Base-by-base conservation (phyloP, 1,140 invertebrate genomes). In the Drosophila azteca region DNA sequence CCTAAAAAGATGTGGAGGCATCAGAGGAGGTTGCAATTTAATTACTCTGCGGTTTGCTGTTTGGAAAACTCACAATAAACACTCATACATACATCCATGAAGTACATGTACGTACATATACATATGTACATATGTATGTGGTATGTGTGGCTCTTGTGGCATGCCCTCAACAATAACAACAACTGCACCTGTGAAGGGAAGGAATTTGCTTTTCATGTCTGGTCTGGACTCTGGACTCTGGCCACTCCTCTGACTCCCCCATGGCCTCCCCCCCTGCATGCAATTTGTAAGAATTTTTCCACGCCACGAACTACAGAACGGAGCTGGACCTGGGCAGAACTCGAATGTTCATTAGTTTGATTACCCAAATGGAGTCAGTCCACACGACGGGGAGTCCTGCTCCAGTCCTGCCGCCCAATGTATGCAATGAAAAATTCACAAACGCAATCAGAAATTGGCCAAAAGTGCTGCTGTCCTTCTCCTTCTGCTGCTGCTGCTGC, bases 21-120 rank as follows among this genome's bases (percentile, higher is more conserved):
- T 7, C 68, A 48, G 66, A 71, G 51, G 63, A 54, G 59, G 49
- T 48, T 75, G 78, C 68, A 85, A 85, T 85, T 85, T 87, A 85
- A 85, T 85, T 85, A 85, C 81, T 59, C 57, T 84, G 65, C 52
- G 80, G 81, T 51, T 60, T 74, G 45, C 46, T 69, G 66, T 69
- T 69, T 57, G 64, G 29, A 69, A 69, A 69, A 39, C 45, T 8
- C n/a, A 17, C 45, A 46, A 20, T 15, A 45, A 3, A 45, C 44
- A 45, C 8, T 1, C 13, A 45, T n/a, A 11, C 13, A 45, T n/a
- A 2, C 43, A 45, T 17, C 7, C 43, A 45, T 8, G 15, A 1
- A 20, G 17, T 20, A 20, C 17, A 20, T 20, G 0, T 20, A 20
- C n/a, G n/a, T 13, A 15, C 43, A 45, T 17, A 5, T 11, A 60